Conservation (phyloP, 2,888 invertebrate genomes). For the Myopa testacea region DNA sequence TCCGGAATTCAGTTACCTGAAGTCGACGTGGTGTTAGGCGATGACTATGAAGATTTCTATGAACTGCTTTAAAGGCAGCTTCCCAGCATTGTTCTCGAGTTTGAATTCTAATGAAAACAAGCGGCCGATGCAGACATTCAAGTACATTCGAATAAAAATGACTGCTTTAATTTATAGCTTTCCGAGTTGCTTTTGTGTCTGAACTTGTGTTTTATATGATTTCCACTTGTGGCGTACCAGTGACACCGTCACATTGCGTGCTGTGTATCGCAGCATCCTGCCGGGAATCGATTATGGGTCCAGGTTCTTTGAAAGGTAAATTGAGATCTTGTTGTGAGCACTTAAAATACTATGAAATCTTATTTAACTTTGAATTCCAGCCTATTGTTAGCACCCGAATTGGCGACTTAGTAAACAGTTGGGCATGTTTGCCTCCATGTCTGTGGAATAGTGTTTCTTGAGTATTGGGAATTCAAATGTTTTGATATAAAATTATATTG, state of each 20-base stretch:
- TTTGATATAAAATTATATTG: too few relatives aligned
- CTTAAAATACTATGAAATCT: slow-evolving; percentile 16
- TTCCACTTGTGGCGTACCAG: slow-evolving; percentile 9
- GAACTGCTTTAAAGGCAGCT: slow-evolving; percentile 6
- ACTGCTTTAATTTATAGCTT: slow-evolving; percentile 8
- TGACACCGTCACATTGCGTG: slow-evolving; percentile 20
- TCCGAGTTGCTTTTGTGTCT: slow-evolving; percentile 6
- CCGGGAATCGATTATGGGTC: slow-evolving; percentile 27
- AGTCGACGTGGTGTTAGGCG: neutral
- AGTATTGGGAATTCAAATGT: too few relatives aligned
- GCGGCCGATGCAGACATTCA: slow-evolving; percentile 38
- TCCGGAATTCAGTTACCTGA: neutral
- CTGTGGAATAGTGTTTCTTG: too few relatives aligned
- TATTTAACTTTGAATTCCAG: neutral
- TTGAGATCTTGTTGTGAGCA: slow-evolving; percentile 28
- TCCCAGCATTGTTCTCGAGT: slow-evolving; percentile 45
- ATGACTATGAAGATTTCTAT: slow-evolving; percentile 21
- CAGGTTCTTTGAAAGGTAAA: neutral
- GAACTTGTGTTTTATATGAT: slow-evolving; percentile 25
- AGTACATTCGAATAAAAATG: neutral
- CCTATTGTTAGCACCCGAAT: too few relatives aligned
- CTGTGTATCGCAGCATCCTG: slow-evolving; percentile 31
- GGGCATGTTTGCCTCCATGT: too few relatives aligned
- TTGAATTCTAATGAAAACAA: slow-evolving; percentile 52
- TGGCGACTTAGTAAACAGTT: too few relatives aligned